A percentile compares a stretch with the other conserved stretches of the same genome.
Conservation (phyloP, 2,888 invertebrate species). For the Idaea aversata region DNA sequence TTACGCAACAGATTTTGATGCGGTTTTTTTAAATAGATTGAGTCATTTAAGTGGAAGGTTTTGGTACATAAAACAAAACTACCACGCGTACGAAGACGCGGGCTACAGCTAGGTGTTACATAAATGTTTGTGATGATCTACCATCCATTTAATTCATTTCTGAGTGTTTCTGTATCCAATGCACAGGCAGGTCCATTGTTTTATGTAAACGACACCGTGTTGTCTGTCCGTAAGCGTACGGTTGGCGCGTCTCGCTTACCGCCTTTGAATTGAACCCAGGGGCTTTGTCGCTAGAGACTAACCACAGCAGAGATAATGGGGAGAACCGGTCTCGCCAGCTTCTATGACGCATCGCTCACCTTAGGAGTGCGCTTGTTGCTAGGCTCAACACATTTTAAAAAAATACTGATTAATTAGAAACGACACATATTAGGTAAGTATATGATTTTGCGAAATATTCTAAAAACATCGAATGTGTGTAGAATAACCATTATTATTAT, state of each 20-base stretch:
- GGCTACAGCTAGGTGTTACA: no score
- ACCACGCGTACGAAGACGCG: no score
- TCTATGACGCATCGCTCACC: slow-evolving; percentile 58
- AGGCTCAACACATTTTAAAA: slow-evolving; percentile 24
- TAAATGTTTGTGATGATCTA: no score
- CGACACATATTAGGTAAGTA: background rate
- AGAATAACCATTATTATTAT: no score
- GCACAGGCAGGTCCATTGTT: slow-evolving; percentile 53
- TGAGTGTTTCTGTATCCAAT: slow-evolving; percentile 17
- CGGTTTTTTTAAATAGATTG: no score
- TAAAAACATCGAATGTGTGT: no score
- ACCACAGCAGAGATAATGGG: slow-evolving; percentile 60
- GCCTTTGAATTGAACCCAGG: slow-evolving; percentile 59
- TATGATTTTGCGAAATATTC: no score
- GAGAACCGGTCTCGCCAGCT: slow-evolving; percentile 59
- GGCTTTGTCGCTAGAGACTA: slow-evolving; percentile 55
- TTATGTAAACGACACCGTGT: slow-evolving; percentile 61
- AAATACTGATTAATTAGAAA: background rate
- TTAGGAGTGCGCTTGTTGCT: slow-evolving; percentile 50
- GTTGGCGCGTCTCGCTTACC: slow-evolving; percentile 48
- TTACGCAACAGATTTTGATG: no score
- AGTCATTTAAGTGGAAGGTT: no score
- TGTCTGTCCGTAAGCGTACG: slow-evolving; percentile 36
- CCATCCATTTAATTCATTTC: background rate
- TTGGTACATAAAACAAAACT: no score